These are phyloP conservation scores for Xenopus laevis DNA, from an alignment of 2,113 vertebrate species.

Conservation along the genomic window DNA sequence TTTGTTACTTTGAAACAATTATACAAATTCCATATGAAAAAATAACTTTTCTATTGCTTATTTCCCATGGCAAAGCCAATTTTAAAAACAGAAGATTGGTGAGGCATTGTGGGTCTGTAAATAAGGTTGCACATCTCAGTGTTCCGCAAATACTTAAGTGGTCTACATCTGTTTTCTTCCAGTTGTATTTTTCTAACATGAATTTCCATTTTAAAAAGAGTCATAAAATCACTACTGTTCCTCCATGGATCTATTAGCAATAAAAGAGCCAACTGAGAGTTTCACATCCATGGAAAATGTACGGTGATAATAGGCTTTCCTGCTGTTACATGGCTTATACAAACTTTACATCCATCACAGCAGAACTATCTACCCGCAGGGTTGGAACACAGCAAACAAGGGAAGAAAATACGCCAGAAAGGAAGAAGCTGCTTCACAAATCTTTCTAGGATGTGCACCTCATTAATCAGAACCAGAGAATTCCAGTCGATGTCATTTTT, in stretches of 20 bases:
- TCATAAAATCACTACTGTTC: conserved; percentile 81
- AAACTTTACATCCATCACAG: conserved; percentile 84
- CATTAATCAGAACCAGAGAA: conserved; percentile 79
- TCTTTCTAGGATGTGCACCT: conserved; percentile 66
- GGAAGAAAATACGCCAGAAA: conserved; percentile 63
- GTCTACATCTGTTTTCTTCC: conserved; percentile 81
- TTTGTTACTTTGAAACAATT: conserved; percentile 51
- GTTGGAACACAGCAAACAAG: conserved; percentile 71
- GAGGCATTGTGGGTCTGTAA: conserved; percentile 73
- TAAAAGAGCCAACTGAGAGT: conserved; percentile 85
- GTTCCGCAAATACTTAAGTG: conserved; percentile 80
- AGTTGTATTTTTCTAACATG: conserved; percentile 84
- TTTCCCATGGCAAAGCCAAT: conserved; percentile 77
- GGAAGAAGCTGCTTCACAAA: conserved; percentile 55
- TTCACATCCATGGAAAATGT: conserved; percentile 84
- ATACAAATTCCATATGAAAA: conserved; percentile 57
- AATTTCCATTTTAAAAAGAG: conserved; percentile 88
- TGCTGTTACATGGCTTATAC: conserved; percentile 84
- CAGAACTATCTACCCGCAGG: conserved; percentile 79
- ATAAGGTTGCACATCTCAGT: conserved; percentile 78
- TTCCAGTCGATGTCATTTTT: conserved; percentile 46
- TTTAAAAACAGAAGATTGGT: conserved; percentile 67
- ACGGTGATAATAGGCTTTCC: conserved; percentile 82
- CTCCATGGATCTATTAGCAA: conserved; percentile 85
- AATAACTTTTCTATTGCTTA: conserved; percentile 66